These are phyloP conservation scores for Scopus umbretta DNA, from an alignment of 2,113 vertebrate species.

Conservation along the genomic window DNA sequence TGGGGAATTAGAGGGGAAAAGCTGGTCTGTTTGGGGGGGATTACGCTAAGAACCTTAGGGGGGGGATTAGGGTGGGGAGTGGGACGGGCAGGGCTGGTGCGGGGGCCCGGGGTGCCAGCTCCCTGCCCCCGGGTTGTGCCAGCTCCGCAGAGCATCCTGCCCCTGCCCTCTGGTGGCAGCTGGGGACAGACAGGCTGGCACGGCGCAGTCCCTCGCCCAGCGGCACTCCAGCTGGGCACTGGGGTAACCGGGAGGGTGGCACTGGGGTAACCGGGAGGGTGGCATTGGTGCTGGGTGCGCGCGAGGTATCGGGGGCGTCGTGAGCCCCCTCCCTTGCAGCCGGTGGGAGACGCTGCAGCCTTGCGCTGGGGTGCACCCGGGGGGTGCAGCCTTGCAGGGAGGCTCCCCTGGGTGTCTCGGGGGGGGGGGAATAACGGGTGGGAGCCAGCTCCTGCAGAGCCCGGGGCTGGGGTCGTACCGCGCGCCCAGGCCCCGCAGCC, in stretches of 20 bases:
- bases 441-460: too few relatives aligned
- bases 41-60: background rate
- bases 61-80: background rate
- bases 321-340: background rate
- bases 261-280: background rate
- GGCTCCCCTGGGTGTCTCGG: accelerated
- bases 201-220: accelerated
- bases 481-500: accelerated
- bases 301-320: accelerated
- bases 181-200: background rate
- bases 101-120: background rate
- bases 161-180: slow-evolving; percentile 47
- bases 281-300: background rate
- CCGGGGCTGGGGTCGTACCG: background rate
- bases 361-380: background rate
- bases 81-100: background rate
- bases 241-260: background rate
- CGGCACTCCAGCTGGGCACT: background rate
- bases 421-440: accelerated
- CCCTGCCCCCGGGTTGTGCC: background rate
- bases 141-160: background rate
- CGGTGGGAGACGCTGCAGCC: background rate
- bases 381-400: background rate
- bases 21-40: background rate
- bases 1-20: background rate